Evolutionary conservation across 1,140 invertebrate genomes (phyloP).

Genomic region (Hyposmocoma kahamanoa): DNA sequence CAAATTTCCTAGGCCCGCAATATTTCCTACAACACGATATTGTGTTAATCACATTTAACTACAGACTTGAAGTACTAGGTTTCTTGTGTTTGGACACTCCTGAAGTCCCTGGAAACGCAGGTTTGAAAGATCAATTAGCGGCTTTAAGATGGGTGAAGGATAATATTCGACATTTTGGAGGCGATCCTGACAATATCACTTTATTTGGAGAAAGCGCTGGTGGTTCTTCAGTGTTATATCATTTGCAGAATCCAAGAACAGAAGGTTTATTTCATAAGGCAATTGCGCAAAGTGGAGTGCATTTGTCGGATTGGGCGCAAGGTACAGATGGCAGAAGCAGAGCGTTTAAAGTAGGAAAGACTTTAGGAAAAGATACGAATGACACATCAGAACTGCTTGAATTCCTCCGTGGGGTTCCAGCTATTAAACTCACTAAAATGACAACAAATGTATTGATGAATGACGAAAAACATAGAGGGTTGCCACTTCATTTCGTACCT

Average conservation of each 20-base stretch:
- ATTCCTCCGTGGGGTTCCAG: slow-evolving; percentile 9
- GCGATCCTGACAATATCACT: slow-evolving; percentile 76
- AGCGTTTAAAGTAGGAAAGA: slow-evolving; percentile 49
- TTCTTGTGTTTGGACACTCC: slow-evolving; percentile 74
- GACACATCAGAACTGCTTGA: slow-evolving; percentile 32
- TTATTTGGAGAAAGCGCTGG: slow-evolving; percentile 77
- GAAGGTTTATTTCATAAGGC: slow-evolving; percentile 72
- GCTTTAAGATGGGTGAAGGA: slow-evolving; percentile 77
- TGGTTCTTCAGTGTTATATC: slow-evolving; percentile 70
- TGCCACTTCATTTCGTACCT: slow-evolving; percentile 49
- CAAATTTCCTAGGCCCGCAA: slow-evolving; percentile 77
- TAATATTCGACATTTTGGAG: slow-evolving; percentile 76
- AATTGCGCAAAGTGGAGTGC: slow-evolving; percentile 53
- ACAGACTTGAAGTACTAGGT: slow-evolving; percentile 77
- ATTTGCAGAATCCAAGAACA: slow-evolving; percentile 73
- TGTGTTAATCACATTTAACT: slow-evolving; percentile 80
- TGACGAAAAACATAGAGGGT: slow-evolving; percentile 21
- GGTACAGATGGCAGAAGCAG: slow-evolving; percentile 29
- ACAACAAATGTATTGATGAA: slow-evolving; percentile 24
- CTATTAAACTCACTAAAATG: not conserved
- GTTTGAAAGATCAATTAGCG: slow-evolving; percentile 76
- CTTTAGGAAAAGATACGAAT: slow-evolving; percentile 32
- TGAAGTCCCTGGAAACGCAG: slow-evolving; percentile 76
- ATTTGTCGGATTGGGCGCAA: slow-evolving; percentile 49
- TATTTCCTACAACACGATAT: slow-evolving; percentile 78